phyloP scores from a whole-genome alignment of 2,113 vertebrate species.

The Stercorarius parasiticus region DNA sequence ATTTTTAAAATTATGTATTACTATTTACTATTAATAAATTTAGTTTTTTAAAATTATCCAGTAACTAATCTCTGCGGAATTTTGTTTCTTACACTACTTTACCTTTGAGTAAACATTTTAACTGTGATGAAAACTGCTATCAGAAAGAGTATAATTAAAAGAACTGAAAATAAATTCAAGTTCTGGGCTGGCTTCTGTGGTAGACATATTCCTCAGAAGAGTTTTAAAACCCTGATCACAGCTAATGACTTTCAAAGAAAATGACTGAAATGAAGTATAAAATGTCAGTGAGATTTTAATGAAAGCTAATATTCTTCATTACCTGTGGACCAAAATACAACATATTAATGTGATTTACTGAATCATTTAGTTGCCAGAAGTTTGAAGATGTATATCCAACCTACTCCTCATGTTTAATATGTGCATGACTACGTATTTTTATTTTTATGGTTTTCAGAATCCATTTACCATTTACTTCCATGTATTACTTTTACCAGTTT shows the following conservation, averaged over 20 bases:
- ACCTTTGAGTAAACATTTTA: neutral
- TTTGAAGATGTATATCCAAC: neutral
- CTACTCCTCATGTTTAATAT: neutral
- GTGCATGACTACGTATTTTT: neutral
- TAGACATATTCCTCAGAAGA: neutral
- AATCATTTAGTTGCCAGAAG: neutral
- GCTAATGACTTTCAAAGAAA: neutral
- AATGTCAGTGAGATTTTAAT: neutral
- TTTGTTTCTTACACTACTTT: neutral
- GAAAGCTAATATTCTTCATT: neutral
- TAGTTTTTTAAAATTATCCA: neutral
- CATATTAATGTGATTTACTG: neutral
- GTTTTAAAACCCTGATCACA: neutral
- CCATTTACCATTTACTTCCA: neutral
- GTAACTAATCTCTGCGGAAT: neutral
- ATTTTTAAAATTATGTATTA: neutral
- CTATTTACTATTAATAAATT: neutral
- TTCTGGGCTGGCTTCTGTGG: neutral
- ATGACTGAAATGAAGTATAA: neutral
- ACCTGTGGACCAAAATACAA: neutral
- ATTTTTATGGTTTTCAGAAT: neutral
- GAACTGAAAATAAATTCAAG: neutral
- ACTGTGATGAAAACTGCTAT: neutral
- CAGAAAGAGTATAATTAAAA: neutral
- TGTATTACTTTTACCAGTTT: neutral